A percentile compares a stretch with the other conserved stretches of the same genome.
phyloP scores from a whole-genome alignment of 2,888 invertebrate species.

The Heliothis peltigera region DNA sequence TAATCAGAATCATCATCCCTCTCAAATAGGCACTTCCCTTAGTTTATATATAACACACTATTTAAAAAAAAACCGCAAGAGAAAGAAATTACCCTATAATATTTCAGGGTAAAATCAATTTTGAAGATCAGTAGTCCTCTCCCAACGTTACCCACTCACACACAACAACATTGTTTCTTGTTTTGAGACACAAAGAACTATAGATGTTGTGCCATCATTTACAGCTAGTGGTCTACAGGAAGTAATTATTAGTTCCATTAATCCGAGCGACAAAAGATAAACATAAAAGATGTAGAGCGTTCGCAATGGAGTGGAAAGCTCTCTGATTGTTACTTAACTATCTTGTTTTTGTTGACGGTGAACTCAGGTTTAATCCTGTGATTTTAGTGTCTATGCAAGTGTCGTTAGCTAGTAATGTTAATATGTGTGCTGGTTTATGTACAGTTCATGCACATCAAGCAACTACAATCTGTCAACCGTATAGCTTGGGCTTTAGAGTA shows the following conservation, averaged over 20 bases:
- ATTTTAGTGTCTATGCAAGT: neutral
- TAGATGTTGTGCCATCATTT: slow-evolving; percentile 1
- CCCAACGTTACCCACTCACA: too few relatives aligned
- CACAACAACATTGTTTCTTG: neutral
- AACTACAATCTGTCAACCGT: too few relatives aligned
- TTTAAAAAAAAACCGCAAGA: too few relatives aligned
- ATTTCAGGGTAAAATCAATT: too few relatives aligned
- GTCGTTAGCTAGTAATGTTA: neutral
- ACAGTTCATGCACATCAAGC: too few relatives aligned
- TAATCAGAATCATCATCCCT: too few relatives aligned
- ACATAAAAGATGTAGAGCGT: slow-evolving; percentile 6
- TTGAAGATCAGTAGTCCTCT: too few relatives aligned
- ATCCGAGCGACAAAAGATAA: slow-evolving; percentile 17
- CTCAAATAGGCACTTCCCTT: too few relatives aligned
- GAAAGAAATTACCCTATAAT: too few relatives aligned
- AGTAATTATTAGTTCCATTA: slow-evolving; percentile 37
- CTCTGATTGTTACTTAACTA: neutral
- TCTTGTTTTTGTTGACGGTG: neutral
- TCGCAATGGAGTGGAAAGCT: slow-evolving; percentile 5
- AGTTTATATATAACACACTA: too few relatives aligned
- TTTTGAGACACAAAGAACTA: neutral
- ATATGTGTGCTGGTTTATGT: neutral
- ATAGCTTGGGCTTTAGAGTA: too few relatives aligned
- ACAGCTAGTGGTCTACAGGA: slow-evolving; percentile 6
- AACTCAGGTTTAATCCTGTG: neutral